phyloP scores from a whole-genome alignment of 1,140 invertebrate species.

The Drosophila nasuta region DNA sequence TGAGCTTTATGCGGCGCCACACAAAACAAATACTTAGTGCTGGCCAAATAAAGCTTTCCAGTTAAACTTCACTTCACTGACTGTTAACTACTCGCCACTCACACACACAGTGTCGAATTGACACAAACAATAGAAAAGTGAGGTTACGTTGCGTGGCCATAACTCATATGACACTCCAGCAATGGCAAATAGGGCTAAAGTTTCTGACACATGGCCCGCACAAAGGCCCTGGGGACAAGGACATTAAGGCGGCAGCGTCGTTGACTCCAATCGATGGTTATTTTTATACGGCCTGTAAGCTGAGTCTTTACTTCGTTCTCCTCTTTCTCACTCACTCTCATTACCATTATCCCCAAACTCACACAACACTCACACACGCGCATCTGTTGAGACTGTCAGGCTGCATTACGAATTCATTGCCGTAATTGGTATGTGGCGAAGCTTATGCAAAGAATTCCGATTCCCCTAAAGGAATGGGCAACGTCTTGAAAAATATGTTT shows the following conservation, averaged over 20 bases:
- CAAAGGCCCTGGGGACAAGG: slow-evolving; percentile 46
- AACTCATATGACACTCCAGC: slow-evolving; percentile 28
- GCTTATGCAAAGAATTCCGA: slow-evolving; percentile 38
- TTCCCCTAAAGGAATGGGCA: slow-evolving; percentile 6
- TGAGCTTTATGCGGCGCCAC: slow-evolving; percentile 28
- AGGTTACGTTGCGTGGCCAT: not conserved
- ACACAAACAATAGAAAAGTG: not conserved
- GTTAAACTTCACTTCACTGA: slow-evolving; percentile 13
- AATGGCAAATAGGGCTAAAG: slow-evolving; percentile 25
- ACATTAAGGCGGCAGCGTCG: slow-evolving; percentile 46
- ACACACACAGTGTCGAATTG: not conserved
- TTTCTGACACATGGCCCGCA: slow-evolving; percentile 22
- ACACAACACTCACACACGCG: not conserved
- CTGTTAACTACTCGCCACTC: slow-evolving; percentile 9
- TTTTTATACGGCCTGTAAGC: slow-evolving; percentile 42
- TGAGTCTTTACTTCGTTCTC: slow-evolving; percentile 1
- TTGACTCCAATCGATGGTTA: slow-evolving; percentile 70
- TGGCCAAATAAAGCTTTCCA: not conserved
- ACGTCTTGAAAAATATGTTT: slow-evolving; percentile 24
- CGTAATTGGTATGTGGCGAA: slow-evolving; percentile 37
- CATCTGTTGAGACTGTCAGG: not conserved
- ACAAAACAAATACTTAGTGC: slow-evolving; percentile 22
- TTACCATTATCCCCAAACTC: not conserved
- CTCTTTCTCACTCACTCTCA: not conserved
- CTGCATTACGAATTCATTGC: slow-evolving; percentile 42